phyloP scores from a whole-genome alignment of 2,797 vertebrate species.

The Hapalemur alaotrensis region DNA sequence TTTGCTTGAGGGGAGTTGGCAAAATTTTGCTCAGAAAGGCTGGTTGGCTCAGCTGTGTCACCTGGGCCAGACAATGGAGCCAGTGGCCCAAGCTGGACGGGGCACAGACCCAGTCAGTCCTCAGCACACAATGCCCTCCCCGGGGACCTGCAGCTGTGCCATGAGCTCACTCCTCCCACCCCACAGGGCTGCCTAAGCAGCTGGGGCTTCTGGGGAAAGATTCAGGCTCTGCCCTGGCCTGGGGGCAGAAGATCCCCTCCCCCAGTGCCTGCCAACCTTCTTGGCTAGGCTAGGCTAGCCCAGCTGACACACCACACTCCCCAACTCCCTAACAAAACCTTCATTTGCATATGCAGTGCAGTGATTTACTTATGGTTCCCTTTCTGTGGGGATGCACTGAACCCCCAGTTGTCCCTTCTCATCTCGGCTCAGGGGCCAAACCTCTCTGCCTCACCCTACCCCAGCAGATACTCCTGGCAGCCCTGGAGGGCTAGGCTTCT shows the following conservation, averaged over 20 bases:
- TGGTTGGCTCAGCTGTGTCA: conserved; percentile 58
- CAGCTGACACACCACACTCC: not conserved
- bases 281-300: not conserved
- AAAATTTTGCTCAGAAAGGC: not conserved
- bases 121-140: conserved; percentile 51
- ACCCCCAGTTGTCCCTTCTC: not conserved
- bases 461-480: not conserved
- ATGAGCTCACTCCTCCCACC: conserved; percentile 73
- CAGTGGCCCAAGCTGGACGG: conserved; percentile 44
- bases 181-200: not conserved
- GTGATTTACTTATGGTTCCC: conserved; percentile 15
- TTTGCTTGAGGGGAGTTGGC: not conserved
- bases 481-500: not conserved
- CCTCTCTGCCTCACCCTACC: not conserved
- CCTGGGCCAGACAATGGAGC: conserved; percentile 74
- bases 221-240: conserved; percentile 24
- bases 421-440: not conserved
- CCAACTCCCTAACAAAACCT: conserved; percentile 19
- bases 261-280: conserved; percentile 11
- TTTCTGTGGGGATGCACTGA: not conserved
- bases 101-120: conserved; percentile 46
- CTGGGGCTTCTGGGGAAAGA: conserved; percentile 51
- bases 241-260: conserved; percentile 12
- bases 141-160: conserved; percentile 57
- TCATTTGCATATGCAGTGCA: conserved; percentile 40